phyloP scores from a whole-genome alignment of 2,797 vertebrate genomes.

The Clarias fuscus region DNA sequence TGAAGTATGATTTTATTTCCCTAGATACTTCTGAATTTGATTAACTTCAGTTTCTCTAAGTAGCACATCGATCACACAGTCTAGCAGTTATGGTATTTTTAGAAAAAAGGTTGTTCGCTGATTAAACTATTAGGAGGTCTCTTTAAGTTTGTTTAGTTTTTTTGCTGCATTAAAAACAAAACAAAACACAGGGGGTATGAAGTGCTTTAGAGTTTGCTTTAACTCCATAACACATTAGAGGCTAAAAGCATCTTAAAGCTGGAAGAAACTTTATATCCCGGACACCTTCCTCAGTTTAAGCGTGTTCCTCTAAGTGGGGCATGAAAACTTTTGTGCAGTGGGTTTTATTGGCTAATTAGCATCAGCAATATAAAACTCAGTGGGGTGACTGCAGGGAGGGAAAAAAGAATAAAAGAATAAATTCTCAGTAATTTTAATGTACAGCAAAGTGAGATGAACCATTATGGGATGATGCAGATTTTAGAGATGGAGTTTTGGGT shows the following conservation, averaged over 20 bases:
- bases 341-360: conserved; percentile 43
- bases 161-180: background rate
- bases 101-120: background rate
- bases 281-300: conserved; percentile 14
- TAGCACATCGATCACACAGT: background rate
- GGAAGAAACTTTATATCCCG: conserved; percentile 2
- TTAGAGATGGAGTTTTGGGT: background rate
- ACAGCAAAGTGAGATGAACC: background rate
- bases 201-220: background rate
- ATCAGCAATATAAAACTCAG: conserved; percentile 33
- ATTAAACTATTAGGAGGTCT: background rate
- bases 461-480: background rate
- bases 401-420: background rate
- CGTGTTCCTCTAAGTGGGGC: conserved; percentile 7
- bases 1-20: background rate
- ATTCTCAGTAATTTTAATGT: background rate
- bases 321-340: conserved; percentile 23
- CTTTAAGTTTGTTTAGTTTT: too few species aligned
- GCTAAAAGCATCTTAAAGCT: conserved; percentile 24
- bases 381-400: background rate
- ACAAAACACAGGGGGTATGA: background rate
- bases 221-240: background rate
- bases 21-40: background rate
- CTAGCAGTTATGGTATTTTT: too few species aligned
- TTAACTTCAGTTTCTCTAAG: background rate